Base-by-base conservation (phyloP, 2,888 invertebrate species). In the Drosophila aldrichi region DNA sequence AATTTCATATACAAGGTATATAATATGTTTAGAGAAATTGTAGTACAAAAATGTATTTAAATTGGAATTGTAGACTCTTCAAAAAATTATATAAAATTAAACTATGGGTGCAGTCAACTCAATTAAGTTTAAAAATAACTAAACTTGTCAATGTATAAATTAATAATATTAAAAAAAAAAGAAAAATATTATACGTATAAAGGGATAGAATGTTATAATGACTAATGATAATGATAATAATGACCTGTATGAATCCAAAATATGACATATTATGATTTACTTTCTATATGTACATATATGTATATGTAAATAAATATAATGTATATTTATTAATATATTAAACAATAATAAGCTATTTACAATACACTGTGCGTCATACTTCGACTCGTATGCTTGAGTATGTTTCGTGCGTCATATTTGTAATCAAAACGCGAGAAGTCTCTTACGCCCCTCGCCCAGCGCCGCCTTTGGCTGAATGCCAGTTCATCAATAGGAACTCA, bases 401-500 rank as follows among this genome's bases (percentile, higher is more conserved):
- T 56, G 56, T 57, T 41, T 63, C 73, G 59, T 85, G 80, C 52
- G 80, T 73, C 72, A 82, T 82, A 82, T 88, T 80, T 74, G 78
- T 71, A 88, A 86, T 85, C 88, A 88, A 88, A 85, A 58, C 68
- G 66, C 66, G 70, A 55, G 57, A 18, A 40, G 44, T 29, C 59
- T 58, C 61, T 38, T 34, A 8, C 14, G 20, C 22, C 14, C 14
- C 16, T 20, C 32, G 43, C 29, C 9, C 10, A 6, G 38, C n/a
- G 12, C 29, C 20, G 9, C 36, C 20, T 22, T 38, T n/a, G 22
- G 38, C 34, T 60, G 65, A 64, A 56, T 70, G 72, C 49, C 74
- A 81, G 87, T 88, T 88, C 87, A 88, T 84, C 87, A 88, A 81
- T 84, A 69, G 57, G 64, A 44, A 54, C 64, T 51, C 66, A 70